phyloP scores from a whole-genome alignment of 2,888 invertebrate genomes.

The Drosophila subsilvestris region DNA sequence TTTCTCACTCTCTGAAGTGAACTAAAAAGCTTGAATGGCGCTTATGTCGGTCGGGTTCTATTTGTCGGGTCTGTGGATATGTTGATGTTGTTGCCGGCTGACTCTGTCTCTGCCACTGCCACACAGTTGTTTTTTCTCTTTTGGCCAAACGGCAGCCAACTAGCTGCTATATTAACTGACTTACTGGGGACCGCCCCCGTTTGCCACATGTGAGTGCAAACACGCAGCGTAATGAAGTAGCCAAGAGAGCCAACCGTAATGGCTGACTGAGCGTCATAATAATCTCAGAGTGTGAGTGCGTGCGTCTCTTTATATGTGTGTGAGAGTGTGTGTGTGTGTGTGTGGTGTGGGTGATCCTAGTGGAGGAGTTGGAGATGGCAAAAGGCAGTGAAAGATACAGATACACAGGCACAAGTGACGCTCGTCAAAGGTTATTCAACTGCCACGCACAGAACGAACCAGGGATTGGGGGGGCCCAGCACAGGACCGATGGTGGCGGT shows the following conservation, averaged over 20 bases:
- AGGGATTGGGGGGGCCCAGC: slow-evolving; percentile 22
- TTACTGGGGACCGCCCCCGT: slow-evolving; percentile 63
- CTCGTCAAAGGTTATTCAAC: slow-evolving; percentile 72
- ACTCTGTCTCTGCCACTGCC: slow-evolving; percentile 1
- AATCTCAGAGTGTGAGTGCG: slow-evolving; percentile 53
- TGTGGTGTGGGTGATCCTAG: slow-evolving; percentile 55
- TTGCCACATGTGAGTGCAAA: slow-evolving; percentile 52
- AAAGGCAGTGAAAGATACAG: slow-evolving; percentile 15
- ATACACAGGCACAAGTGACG: slow-evolving; percentile 45
- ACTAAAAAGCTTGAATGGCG: slow-evolving; percentile 77
- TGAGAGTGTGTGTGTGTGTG: slow-evolving; percentile 25
- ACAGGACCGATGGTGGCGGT: slow-evolving; percentile 17
- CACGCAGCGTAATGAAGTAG: slow-evolving; percentile 79
- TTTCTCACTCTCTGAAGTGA: slow-evolving; percentile 48
- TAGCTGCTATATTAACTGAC: slow-evolving; percentile 77
- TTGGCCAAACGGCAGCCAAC: slow-evolving; percentile 63
- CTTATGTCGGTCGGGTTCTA: slow-evolving; percentile 68
- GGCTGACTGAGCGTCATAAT: slow-evolving; percentile 77
- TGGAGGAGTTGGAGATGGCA: slow-evolving; percentile 24
- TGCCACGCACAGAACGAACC: slow-evolving; percentile 50
- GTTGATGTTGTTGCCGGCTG: slow-evolving; percentile 41
- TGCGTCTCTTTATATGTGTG: slow-evolving; percentile 18
- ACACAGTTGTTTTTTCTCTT: slow-evolving; percentile 36
- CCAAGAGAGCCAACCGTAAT: slow-evolving; percentile 66
- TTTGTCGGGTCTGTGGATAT: slow-evolving; percentile 64